A percentile compares a stretch with the other conserved stretches of the same genome.
phyloP scores from a whole-genome alignment of 2,113 vertebrate genomes.

The Morone saxatilis region DNA sequence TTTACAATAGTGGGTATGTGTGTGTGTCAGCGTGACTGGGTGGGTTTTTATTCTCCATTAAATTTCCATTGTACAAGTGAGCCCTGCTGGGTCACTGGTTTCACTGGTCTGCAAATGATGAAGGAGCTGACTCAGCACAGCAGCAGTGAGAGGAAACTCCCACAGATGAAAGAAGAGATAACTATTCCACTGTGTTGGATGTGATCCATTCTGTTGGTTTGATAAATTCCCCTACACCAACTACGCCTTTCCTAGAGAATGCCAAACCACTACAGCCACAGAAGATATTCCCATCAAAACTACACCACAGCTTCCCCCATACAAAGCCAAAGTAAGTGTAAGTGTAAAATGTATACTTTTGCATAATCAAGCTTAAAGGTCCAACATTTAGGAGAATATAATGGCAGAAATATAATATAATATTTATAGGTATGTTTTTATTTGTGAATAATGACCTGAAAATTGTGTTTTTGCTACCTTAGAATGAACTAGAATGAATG shows the following conservation, averaged over 20 bases:
- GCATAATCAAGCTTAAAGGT: too few relatives aligned
- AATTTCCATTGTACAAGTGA: conserved; percentile 28
- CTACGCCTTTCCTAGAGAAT: conserved; percentile 37
- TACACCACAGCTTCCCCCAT: conserved; percentile 43
- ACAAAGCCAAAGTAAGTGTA: not conserved
- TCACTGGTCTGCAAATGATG: conserved; percentile 48
- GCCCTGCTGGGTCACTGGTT: conserved; percentile 49
- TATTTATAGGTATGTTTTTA: too few relatives aligned
- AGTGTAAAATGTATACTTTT: not conserved
- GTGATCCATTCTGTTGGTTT: conserved; percentile 55
- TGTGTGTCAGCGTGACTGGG: not conserved
- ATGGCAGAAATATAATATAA: too few relatives aligned
- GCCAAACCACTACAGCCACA: conserved; percentile 65
- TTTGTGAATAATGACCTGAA: too few relatives aligned
- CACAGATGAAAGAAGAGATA: conserved; percentile 60
- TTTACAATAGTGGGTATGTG: not conserved
- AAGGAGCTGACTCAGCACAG: conserved; percentile 58
- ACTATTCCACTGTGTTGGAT: conserved; percentile 46
- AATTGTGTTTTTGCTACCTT: too few relatives aligned
- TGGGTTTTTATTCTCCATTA: conserved; percentile 2
- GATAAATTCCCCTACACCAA: conserved; percentile 63
- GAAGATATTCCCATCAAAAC: conserved; percentile 65
- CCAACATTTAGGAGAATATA: too few relatives aligned
- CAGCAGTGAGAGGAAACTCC: conserved; percentile 44
- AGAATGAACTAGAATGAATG: too few relatives aligned